phyloP scores from a whole-genome alignment of 2,888 invertebrate genomes.

The Nephrotoma appendiculata region DNA sequence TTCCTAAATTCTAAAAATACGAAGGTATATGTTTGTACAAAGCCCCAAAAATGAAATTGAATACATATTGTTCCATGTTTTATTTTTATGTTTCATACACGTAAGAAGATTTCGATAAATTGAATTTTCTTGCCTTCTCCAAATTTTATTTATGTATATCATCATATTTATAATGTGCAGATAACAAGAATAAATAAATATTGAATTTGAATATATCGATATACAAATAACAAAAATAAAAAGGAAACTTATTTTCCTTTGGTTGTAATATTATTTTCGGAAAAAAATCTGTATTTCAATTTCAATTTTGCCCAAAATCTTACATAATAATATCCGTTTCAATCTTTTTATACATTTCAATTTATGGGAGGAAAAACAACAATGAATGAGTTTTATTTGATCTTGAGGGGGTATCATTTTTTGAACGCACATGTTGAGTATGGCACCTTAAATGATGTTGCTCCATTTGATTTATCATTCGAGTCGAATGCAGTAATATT shows the following conservation, averaged over 20 bases:
- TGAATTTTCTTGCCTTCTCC: neutral
- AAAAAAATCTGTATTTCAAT: neutral
- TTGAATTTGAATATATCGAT: neutral
- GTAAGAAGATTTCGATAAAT: neutral
- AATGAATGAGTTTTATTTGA: too few species aligned
- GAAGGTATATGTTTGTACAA: neutral
- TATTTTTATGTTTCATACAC: neutral
- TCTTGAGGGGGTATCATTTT: too few species aligned
- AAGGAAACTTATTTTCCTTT: neutral
- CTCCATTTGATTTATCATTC: too few species aligned
- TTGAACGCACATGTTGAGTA: too few species aligned
- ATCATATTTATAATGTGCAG: neutral
- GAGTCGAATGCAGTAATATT: too few species aligned
- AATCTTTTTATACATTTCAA: neutral
- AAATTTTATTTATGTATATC: neutral
- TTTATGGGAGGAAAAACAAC: too few species aligned
- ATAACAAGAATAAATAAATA: neutral
- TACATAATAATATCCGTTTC: neutral
- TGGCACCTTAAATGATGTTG: too few species aligned
- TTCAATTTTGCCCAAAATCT: neutral
- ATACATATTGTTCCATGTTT: neutral
- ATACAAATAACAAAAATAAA: neutral
- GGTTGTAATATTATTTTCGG: neutral
- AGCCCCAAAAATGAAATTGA: neutral
- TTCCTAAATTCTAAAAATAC: neutral